A percentile compares a stretch with the other conserved stretches of the same genome.
Evolutionary conservation across 1,140 invertebrate species (phyloP).

Genomic region (Apis cerana): DNA sequence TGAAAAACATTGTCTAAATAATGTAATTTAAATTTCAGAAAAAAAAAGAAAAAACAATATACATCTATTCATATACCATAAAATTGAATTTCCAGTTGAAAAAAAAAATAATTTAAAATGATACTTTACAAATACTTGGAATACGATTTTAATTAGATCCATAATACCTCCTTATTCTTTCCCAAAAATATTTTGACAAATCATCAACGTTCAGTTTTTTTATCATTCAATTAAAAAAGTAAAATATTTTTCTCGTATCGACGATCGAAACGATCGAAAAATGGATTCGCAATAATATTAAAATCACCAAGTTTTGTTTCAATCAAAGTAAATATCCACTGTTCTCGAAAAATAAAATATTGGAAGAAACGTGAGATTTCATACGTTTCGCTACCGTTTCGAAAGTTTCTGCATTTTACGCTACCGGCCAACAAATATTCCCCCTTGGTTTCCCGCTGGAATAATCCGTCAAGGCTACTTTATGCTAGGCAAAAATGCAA

Average conservation of each 20-base stretch:
- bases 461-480: slow-evolving; percentile 43
- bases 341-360: not conserved
- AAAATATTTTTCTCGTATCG: not conserved
- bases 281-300: not conserved
- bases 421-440: slow-evolving; percentile 11
- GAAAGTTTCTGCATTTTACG: slow-evolving; percentile 14
- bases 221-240: not conserved
- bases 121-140: too few relatives aligned
- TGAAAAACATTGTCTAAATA: too few relatives aligned
- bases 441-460: slow-evolving; percentile 2
- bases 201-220: too few relatives aligned
- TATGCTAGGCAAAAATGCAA: slow-evolving; percentile 31
- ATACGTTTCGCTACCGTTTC: not conserved
- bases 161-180: too few relatives aligned
- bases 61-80: too few relatives aligned
- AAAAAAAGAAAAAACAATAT: too few relatives aligned
- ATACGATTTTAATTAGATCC: too few relatives aligned
- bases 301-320: not conserved
- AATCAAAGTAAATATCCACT: not conserved
- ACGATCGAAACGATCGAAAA: not conserved
- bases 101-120: too few relatives aligned
- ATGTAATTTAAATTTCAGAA: too few relatives aligned
- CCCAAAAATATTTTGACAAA: too few relatives aligned
- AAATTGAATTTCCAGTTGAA: too few relatives aligned
- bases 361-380: not conserved